Evolutionary conservation across 2,888 invertebrate genomes (phyloP).

Genomic region (Cheilosia vernalis): DNA sequence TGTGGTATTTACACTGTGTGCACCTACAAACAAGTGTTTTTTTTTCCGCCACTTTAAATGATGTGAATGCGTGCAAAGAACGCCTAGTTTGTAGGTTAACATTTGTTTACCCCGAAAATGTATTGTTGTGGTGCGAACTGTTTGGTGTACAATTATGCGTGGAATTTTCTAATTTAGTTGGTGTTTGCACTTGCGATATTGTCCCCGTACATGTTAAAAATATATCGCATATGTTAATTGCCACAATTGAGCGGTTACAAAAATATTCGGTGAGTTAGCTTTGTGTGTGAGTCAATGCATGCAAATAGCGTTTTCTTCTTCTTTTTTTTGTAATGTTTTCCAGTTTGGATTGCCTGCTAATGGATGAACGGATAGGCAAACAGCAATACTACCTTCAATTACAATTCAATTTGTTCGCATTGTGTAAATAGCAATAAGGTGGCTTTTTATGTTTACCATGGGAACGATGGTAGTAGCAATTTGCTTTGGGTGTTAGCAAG

Average conservation of each 20-base stretch:
- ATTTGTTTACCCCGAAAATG: constrained; percentile 18
- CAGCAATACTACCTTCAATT: constrained; percentile 40
- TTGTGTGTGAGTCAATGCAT: constrained; percentile 32
- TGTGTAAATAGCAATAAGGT: constrained; percentile 17
- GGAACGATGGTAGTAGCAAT: constrained; percentile 2
- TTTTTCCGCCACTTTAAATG: neutral
- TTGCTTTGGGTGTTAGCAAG: constrained; percentile 34
- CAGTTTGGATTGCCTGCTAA: constrained; percentile 54
- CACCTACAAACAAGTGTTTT: neutral
- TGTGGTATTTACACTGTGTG: constrained; percentile 13
- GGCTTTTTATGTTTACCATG: constrained; percentile 4
- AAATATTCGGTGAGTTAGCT: constrained; percentile 14
- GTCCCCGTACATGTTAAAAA: constrained; percentile 50
- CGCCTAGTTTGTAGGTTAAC: constrained; percentile 20
- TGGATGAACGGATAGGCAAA: constrained; percentile 9
- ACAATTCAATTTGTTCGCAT: constrained; percentile 52
- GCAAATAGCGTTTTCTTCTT: constrained; percentile 11
- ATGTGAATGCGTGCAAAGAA: constrained; percentile 27
- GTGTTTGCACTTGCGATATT: constrained; percentile 54
- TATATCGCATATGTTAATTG: constrained; percentile 70
- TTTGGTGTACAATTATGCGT: constrained; percentile 51
- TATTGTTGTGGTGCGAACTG: constrained; percentile 41
- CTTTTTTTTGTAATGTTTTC: constrained; percentile 16
- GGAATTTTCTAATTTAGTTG: constrained; percentile 54
- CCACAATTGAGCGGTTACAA: constrained; percentile 65